A percentile compares a stretch with the other conserved stretches of the same genome.
Conservation (phyloP, 2,113 vertebrate species). For the Salminus brasiliensis region DNA sequence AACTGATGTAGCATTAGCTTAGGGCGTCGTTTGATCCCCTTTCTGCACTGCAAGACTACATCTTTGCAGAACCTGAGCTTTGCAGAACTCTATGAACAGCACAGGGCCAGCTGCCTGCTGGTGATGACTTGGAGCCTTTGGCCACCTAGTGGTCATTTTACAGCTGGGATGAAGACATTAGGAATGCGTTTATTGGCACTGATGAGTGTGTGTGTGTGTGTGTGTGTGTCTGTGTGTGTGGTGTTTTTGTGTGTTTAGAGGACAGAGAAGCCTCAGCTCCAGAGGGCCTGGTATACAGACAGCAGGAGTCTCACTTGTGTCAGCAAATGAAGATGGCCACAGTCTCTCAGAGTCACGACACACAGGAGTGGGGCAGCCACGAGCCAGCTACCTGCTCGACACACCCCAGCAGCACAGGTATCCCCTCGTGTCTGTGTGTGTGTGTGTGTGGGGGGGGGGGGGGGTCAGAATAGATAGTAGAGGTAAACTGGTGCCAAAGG, state of each 20-base stretch:
- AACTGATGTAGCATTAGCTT: no score
- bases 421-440: neutral
- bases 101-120: no score
- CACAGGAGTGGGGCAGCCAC: conserved; percentile 79
- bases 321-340: conserved; percentile 86
- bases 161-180: neutral
- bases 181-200: neutral
- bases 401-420: conserved; percentile 79
- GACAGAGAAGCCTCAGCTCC: conserved; percentile 75
- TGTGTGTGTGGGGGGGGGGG: neutral
- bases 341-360: conserved; percentile 73
- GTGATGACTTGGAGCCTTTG: neutral
- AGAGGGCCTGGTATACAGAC: conserved; percentile 79
- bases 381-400: conserved; percentile 73
- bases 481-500: no score
- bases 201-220: neutral
- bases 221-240: no score
- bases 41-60: no score
- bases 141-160: conserved; percentile 11
- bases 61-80: no score
- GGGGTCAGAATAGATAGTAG: no score
- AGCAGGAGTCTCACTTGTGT: conserved; percentile 82
- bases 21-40: no score
- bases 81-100: no score
- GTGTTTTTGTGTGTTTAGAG: conserved; percentile 70